A percentile compares a stretch with the other conserved stretches of the same genome.
Conservation (phyloP, 2,113 vertebrate species). For the Chlorodrepanis virens region DNA sequence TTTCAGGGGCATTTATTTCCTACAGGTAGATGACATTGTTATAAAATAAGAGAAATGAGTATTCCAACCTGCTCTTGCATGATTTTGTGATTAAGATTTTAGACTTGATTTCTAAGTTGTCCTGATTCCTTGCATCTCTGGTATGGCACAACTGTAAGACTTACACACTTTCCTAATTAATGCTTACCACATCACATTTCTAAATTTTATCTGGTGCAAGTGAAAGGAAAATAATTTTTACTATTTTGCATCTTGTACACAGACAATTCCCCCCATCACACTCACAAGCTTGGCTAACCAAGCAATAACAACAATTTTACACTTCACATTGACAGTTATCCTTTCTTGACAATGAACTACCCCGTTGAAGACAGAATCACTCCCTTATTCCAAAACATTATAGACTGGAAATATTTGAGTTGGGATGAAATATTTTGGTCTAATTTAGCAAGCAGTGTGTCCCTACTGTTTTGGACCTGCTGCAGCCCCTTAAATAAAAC, state of each 20-base stretch:
- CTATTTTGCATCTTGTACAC: background rate
- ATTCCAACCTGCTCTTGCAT: background rate
- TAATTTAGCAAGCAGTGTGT: background rate
- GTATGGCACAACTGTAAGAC: background rate
- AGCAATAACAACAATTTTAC: background rate
- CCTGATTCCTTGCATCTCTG: background rate
- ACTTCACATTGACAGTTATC: background rate
- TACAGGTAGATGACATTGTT: background rate
- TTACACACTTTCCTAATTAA: background rate
- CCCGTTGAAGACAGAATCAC: background rate
- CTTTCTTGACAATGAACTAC: background rate
- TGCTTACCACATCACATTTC: background rate
- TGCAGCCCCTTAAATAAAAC: background rate
- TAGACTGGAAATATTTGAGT: slow-evolving; percentile 65
- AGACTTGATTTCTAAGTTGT: background rate
- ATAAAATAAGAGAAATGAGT: background rate
- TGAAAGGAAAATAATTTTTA: background rate
- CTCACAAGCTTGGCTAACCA: background rate
- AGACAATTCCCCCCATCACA: background rate
- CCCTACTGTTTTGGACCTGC: background rate
- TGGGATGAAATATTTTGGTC: background rate
- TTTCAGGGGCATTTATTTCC: background rate
- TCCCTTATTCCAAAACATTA: slow-evolving; percentile 2
- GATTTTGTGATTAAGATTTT: background rate
- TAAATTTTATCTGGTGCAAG: background rate